phyloP scores from a whole-genome alignment of 1,140 invertebrate species.

The Trachelipus rathkii region DNA sequence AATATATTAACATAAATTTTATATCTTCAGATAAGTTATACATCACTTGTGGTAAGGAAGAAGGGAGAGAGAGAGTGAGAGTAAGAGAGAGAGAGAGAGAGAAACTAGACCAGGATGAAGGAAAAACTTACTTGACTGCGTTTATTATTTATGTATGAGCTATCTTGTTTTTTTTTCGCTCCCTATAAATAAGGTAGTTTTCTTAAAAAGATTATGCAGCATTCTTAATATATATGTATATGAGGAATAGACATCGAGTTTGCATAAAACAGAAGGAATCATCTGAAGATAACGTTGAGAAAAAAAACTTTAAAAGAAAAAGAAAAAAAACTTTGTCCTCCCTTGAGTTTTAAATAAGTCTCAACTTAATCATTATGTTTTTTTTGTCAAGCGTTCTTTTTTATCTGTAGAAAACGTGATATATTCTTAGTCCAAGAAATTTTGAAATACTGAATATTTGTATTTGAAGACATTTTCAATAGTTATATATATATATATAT shows the following conservation, averaged over 20 bases:
- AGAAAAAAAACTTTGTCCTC: neutral
- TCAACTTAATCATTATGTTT: neutral
- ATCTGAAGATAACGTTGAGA: neutral
- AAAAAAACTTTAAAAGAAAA: too few relatives aligned
- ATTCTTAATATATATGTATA: conserved; percentile 14
- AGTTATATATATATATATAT: too few relatives aligned
- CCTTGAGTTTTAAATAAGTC: neutral
- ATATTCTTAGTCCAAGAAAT: neutral
- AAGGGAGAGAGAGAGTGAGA: neutral
- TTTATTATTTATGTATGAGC: conserved; percentile 8
- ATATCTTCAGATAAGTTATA: conserved; percentile 1
- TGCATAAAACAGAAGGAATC: conserved; percentile 12
- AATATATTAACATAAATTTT: conserved; percentile 6
- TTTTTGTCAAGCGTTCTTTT: neutral
- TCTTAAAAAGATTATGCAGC: conserved; percentile 10
- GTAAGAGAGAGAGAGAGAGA: too few relatives aligned
- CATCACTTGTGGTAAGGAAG: neutral
- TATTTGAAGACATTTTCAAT: too few relatives aligned
- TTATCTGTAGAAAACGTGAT: conserved; percentile 4
- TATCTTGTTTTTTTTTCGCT: neutral
- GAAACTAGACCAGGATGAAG: too few relatives aligned
- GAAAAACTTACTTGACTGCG: neutral
- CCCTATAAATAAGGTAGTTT: conserved; percentile 13
- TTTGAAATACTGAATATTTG: too few relatives aligned
- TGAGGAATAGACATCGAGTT: neutral